Evolutionary conservation across 2,797 vertebrate genomes (phyloP).

Genomic region (Heterohyrax brucei): DNA sequence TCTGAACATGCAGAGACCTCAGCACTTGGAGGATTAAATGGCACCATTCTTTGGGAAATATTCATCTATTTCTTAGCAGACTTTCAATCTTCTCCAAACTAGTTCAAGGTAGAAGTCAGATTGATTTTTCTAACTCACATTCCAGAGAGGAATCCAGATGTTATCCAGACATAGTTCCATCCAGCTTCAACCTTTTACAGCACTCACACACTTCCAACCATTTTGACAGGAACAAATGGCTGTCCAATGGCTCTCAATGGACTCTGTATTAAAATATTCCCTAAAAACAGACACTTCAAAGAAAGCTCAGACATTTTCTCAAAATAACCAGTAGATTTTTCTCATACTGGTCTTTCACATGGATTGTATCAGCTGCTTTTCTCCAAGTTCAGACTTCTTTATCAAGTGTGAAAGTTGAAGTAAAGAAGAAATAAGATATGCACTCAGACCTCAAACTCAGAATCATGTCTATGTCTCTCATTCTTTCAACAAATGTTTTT

Average conservation of each 20-base stretch:
- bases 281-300: conserved; percentile 38
- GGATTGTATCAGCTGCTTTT: background rate
- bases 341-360: conserved; percentile 13
- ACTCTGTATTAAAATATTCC: background rate
- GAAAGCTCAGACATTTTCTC: conserved; percentile 46
- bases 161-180: background rate
- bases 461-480: background rate
- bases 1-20: conserved; percentile 30
- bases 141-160: conserved; percentile 48
- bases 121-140: conserved; percentile 38
- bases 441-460: background rate
- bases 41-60: conserved; percentile 4
- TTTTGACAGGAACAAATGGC: background rate
- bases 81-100: conserved; percentile 52
- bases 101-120: conserved; percentile 27
- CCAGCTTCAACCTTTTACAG: background rate
- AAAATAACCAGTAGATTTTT: conserved; percentile 24
- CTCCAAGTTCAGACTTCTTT: background rate
- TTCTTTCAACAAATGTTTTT: background rate
- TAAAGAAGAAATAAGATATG: background rate
- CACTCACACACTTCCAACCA: background rate
- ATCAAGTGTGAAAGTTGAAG: background rate
- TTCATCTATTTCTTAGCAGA: conserved; percentile 59
- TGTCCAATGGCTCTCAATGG: background rate
- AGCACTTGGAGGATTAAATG: background rate